A percentile compares a stretch with the other conserved stretches of the same genome.
phyloP scores from a whole-genome alignment of 1,140 invertebrate genomes.

The Drosophila obscura region DNA sequence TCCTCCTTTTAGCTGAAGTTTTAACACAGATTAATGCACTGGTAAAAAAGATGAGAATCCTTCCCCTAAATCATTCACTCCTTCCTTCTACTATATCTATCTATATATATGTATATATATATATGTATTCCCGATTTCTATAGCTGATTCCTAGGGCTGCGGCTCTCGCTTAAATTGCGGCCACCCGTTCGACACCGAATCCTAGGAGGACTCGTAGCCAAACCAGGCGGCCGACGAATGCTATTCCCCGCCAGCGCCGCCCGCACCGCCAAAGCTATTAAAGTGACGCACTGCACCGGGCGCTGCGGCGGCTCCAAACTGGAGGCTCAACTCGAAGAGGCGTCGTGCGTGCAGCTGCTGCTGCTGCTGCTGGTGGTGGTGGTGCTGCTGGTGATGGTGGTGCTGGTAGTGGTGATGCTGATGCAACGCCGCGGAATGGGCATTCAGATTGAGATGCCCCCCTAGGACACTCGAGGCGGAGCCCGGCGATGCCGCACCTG shows the following conservation, averaged over 20 bases:
- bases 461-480: slow-evolving; percentile 69
- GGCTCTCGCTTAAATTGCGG: slow-evolving; percentile 56
- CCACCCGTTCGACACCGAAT: slow-evolving; percentile 60
- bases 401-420: slow-evolving; percentile 80
- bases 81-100: slow-evolving; percentile 19
- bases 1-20: slow-evolving; percentile 54
- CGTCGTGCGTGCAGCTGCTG: slow-evolving; percentile 83
- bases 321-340: slow-evolving; percentile 82
- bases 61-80: slow-evolving; percentile 10
- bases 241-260: slow-evolving; percentile 78
- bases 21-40: slow-evolving; percentile 83
- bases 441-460: slow-evolving; percentile 65
- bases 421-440: slow-evolving; percentile 45
- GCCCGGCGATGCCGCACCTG: slow-evolving; percentile 70
- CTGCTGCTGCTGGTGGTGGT: slow-evolving; percentile 83
- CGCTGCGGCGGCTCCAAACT: slow-evolving; percentile 80
- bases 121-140: no score
- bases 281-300: slow-evolving; percentile 80
- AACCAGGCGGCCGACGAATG: slow-evolving; percentile 83
- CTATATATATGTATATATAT: slow-evolving; percentile 6
- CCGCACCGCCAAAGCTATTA: slow-evolving; percentile 78
- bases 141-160: slow-evolving; percentile 34
- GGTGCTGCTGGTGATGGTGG: slow-evolving; percentile 79
- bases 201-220: slow-evolving; percentile 82
- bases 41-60: slow-evolving; percentile 54